Evolutionary conservation across 2,113 vertebrate species (phyloP).

Genomic region (Halichoeres trimaculatus): DNA sequence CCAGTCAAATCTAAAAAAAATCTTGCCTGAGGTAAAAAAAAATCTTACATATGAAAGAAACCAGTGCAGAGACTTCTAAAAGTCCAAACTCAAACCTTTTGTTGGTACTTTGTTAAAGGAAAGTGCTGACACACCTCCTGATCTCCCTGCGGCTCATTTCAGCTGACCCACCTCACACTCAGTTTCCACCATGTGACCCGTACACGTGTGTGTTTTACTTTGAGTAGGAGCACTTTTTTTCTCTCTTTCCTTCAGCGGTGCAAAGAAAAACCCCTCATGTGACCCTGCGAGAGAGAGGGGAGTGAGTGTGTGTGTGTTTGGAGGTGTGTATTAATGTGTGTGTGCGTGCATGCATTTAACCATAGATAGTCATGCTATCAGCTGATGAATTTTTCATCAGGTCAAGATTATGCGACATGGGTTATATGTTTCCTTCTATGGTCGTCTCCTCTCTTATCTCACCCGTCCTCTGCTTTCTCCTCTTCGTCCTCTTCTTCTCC

Average conservation of each 20-base stretch:
- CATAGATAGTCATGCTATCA: constrained; percentile 79
- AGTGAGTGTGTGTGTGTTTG: neutral
- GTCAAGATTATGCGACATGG: constrained; percentile 69
- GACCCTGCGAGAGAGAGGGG: constrained; percentile 37
- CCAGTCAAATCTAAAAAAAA: no score
- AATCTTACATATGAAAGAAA: no score
- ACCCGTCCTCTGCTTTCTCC: constrained; percentile 14
- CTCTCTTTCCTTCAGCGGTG: constrained; percentile 45
- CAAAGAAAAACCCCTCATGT: constrained; percentile 59
- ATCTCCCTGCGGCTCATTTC: constrained; percentile 3
- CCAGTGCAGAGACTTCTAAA: neutral
- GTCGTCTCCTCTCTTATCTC: constrained; percentile 58
- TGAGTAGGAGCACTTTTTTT: constrained; percentile 10
- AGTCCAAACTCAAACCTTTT: neutral
- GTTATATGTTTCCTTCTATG: constrained; percentile 75
- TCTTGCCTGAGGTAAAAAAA: no score
- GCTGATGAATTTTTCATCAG: constrained; percentile 63
- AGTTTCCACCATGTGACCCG: constrained; percentile 72
- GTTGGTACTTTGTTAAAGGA: neutral
- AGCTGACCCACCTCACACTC: constrained; percentile 26
- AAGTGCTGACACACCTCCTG: neutral
- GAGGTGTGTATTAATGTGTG: constrained; percentile 14
- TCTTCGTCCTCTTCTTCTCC: constrained; percentile 31
- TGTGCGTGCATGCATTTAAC: constrained; percentile 35
- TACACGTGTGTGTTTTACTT: constrained; percentile 25